Evolutionary conservation across 1,140 invertebrate species (phyloP), one percentile per base, ranked within the genome.

Genomic region (Drosophila nigrodunni): DNA sequence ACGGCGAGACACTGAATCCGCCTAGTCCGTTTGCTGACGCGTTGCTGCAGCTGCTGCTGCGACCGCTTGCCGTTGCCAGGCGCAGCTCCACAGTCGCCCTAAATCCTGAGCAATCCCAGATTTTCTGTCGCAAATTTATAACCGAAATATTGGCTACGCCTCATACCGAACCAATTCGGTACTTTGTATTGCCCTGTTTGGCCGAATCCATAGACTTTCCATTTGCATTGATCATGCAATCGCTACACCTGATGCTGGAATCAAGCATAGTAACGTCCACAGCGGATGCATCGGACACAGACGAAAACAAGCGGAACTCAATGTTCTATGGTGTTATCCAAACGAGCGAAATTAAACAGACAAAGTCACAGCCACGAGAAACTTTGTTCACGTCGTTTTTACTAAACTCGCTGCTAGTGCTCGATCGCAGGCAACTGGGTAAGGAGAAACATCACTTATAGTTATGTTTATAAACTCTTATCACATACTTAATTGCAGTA

Each of bases 11-110:
- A 1, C 75, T 95, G 3, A 93, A 94, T 47, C 94, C 96, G n/a
- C 96, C 96, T 1, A 97, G 95, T 46, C 95, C 96, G 9, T 93
- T 97, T 7, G 94, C 96, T 34, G 95, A 95, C 61, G 96, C 95
- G 73, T 93, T 98, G 8, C 93, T 97, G 59, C 95, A 96, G 69
- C 94, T 98, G 68, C 94, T 98, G 47, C 94, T 95, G 72, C 94
- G 95, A 74, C 97, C 97, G 0, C 91, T 98, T 91, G 93, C 73
- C 0, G 86, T 89, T 47, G 86, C 86, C 15, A 65, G 25, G 6
- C 69, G 74, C 1, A 65, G 25, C 4, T 66, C 71, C 1, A 50
- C 65, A 2, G 52, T 54, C 5, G 52, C 25, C 1, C 60, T 39
- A 4, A 30, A 30, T 5, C 3, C 25, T 7, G 70, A 67, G 3